Conservation (phyloP, 2,888 invertebrate species). For the Cosmorhoe ocellata region DNA sequence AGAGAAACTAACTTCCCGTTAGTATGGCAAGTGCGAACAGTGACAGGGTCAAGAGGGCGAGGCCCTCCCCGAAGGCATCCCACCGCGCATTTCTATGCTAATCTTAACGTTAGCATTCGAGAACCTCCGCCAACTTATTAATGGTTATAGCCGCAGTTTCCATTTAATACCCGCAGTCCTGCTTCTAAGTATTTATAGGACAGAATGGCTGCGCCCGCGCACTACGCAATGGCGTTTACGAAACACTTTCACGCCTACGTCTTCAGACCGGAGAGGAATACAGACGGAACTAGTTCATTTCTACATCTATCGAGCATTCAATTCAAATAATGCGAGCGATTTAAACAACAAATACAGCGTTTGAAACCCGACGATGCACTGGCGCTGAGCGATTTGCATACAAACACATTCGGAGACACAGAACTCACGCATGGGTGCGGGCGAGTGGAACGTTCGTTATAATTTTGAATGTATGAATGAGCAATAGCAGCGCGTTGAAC, state of each 20-base stretch:
- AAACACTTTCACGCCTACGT: slow-evolving; percentile 72
- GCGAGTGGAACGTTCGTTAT: slow-evolving; percentile 75
- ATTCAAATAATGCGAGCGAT: slow-evolving; percentile 80
- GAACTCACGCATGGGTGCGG: slow-evolving; percentile 74
- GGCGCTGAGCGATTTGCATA: slow-evolving; percentile 79
- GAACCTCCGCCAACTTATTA: slow-evolving; percentile 72
- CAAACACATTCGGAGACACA: slow-evolving; percentile 74
- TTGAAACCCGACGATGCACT: slow-evolving; percentile 75
- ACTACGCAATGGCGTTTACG: slow-evolving; percentile 69
- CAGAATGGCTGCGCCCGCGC: slow-evolving; percentile 55
- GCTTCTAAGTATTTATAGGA: slow-evolving; percentile 51
- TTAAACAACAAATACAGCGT: slow-evolving; percentile 77
- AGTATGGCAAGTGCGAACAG: slow-evolving; percentile 68
- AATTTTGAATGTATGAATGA: slow-evolving; percentile 82
- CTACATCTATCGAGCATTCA: slow-evolving; percentile 79
- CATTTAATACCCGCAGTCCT: slow-evolving; percentile 64
- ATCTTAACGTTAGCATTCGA: slow-evolving; percentile 71
- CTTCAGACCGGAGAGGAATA: slow-evolving; percentile 56
- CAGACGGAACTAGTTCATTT: slow-evolving; percentile 75
- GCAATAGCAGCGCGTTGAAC: slow-evolving; percentile 70
- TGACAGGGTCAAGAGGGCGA: slow-evolving; percentile 78
- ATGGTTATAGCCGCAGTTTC: slow-evolving; percentile 71
- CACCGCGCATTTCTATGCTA: slow-evolving; percentile 77
- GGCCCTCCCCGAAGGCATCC: slow-evolving; percentile 69
- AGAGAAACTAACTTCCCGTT: slow-evolving; percentile 75